These are phyloP conservation scores for Caenorhabditis wallacei DNA, from an alignment of 2,888 invertebrate genomes.

Conservation along the genomic window DNA sequence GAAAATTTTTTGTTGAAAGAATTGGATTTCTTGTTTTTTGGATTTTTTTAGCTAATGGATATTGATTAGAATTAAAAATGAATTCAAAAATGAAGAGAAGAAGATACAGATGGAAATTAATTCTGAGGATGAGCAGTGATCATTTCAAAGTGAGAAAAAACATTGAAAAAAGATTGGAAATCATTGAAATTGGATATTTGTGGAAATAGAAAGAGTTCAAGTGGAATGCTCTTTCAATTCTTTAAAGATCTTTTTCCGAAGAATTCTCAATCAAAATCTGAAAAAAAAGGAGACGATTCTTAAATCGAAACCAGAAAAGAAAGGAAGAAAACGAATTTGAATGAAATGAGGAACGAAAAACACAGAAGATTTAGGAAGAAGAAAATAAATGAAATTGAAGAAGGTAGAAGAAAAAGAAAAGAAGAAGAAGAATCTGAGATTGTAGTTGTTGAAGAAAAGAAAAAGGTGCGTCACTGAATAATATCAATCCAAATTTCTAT, in stretches of 20 bases:
- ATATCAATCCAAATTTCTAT: conserved; percentile 27
- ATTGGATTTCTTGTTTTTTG: conserved; percentile 1
- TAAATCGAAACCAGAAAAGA: neutral
- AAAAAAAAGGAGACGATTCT: neutral
- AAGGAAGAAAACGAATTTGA: conserved; percentile 30
- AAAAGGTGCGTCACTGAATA: conserved; percentile 33
- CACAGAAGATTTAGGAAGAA: conserved; percentile 13
- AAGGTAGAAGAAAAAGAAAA: conserved; percentile 3
- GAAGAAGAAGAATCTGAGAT: conserved; percentile 15
- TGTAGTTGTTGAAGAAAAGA: conserved; percentile 28
- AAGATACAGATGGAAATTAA: neutral
- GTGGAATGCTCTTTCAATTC: conserved; percentile 19
- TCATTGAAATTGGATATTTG: conserved; percentile 38
- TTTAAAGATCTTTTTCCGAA: conserved; percentile 2
- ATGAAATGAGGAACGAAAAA: conserved; percentile 30
- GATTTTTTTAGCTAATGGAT: neutral
- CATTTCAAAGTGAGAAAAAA: neutral
- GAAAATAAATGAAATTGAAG: conserved; percentile 7
- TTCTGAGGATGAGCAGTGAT: neutral
- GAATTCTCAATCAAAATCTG: neutral
- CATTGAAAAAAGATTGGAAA: neutral
- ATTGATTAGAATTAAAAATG: neutral
- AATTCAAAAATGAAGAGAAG: neutral
- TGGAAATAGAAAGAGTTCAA: conserved; percentile 33
- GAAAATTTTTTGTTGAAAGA: neutral